phyloP scores from a whole-genome alignment of 2,797 vertebrate genomes.

The Saguinus oedipus region DNA sequence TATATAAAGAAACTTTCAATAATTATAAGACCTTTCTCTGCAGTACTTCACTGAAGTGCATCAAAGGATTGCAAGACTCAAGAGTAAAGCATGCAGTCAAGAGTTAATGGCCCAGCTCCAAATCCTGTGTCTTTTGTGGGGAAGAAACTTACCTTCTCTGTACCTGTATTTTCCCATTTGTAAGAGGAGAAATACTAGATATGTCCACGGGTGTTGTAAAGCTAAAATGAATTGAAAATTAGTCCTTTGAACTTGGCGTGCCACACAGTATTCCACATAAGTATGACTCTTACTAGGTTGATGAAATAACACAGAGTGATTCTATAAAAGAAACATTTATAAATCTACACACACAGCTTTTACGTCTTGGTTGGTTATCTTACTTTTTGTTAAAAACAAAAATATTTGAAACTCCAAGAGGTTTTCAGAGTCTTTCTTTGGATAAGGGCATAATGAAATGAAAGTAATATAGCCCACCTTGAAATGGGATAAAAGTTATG shows the following conservation, averaged over 20 bases:
- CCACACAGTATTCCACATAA: neutral
- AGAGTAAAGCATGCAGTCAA: neutral
- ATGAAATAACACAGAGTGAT: neutral
- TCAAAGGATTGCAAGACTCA: too few species aligned
- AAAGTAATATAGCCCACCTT: neutral
- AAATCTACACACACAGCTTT: neutral
- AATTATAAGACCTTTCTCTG: neutral
- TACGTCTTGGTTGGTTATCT: neutral
- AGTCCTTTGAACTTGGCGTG: neutral
- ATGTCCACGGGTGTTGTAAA: neutral
- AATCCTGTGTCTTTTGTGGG: neutral
- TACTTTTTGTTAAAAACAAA: neutral
- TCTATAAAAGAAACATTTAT: neutral
- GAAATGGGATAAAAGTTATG: slow-evolving; percentile 7
- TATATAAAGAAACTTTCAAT: neutral
- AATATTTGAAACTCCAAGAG: neutral
- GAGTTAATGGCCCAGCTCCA: neutral
- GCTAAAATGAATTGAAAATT: neutral
- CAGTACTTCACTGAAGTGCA: neutral
- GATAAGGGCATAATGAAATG: neutral
- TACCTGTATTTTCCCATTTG: neutral
- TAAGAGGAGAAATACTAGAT: neutral
- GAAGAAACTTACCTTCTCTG: too few species aligned
- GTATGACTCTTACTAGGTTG: neutral
- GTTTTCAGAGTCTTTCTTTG: neutral